phyloP scores from a whole-genome alignment of 2,888 invertebrate genomes.

The Meiosimyza platycephala region DNA sequence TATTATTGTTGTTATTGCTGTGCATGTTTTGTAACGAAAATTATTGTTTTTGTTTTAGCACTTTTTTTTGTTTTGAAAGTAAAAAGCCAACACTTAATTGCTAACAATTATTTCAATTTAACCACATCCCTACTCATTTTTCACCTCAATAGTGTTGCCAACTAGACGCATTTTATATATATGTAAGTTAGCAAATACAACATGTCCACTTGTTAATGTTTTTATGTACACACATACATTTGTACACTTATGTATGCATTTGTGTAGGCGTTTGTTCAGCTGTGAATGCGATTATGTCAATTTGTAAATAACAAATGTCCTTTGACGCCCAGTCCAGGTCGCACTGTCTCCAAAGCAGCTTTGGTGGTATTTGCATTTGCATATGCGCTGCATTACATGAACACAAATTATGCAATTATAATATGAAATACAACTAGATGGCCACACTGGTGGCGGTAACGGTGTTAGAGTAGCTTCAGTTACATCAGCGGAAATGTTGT shows the following conservation, averaged over 20 bases:
- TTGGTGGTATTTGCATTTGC: constrained; percentile 41
- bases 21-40: background rate
- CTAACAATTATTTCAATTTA: constrained; percentile 31
- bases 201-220: background rate
- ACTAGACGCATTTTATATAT: constrained; percentile 14
- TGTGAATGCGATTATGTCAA: constrained; percentile 47
- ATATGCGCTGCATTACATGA: constrained; percentile 3
- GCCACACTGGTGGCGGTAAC: constrained; percentile 11
- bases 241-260: background rate
- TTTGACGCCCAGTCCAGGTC: constrained; percentile 42
- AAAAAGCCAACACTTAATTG: constrained; percentile 29
- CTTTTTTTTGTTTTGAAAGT: constrained; percentile 10
- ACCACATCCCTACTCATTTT: too few relatives aligned
- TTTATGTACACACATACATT: background rate
- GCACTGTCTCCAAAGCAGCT: constrained; percentile 42
- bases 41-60: background rate
- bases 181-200: too few relatives aligned
- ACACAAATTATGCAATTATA: too few relatives aligned
- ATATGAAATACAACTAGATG: constrained; percentile 22
- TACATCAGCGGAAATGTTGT: too few relatives aligned
- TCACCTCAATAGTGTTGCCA: constrained; percentile 11
- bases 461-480: background rate
- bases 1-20: too few relatives aligned
- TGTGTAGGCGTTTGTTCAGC: constrained; percentile 34
- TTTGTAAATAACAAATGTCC: constrained; percentile 46